phyloP scores from a whole-genome alignment of 1,140 invertebrate genomes.

The Apocrypta bakeri region DNA sequence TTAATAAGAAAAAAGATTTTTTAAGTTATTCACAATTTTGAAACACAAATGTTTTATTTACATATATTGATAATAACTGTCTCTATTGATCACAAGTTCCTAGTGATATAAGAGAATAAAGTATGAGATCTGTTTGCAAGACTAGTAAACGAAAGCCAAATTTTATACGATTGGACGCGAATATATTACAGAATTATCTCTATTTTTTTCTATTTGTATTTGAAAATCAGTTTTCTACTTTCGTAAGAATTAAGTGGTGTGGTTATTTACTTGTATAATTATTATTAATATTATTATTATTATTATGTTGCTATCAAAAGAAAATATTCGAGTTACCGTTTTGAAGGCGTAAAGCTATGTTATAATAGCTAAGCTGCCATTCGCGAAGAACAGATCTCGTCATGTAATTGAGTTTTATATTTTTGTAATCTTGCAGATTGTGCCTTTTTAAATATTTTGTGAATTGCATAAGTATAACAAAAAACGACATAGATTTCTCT shows the following conservation, averaged over 20 bases:
- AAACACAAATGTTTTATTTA: slow-evolving; percentile 38
- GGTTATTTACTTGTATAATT: slow-evolving; percentile 41
- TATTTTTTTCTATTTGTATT: background rate
- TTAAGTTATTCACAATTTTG: background rate
- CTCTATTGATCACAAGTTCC: slow-evolving; percentile 48
- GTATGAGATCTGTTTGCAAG: slow-evolving; percentile 50
- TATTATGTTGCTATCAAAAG: slow-evolving; percentile 12
- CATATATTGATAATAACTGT: slow-evolving; percentile 36
- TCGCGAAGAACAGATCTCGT: slow-evolving; percentile 47
- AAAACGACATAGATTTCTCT: slow-evolving; percentile 18
- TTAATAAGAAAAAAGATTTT: slow-evolving; percentile 13
- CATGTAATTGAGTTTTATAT: slow-evolving; percentile 50
- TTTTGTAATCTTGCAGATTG: slow-evolving; percentile 52
- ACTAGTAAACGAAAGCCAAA: slow-evolving; percentile 14
- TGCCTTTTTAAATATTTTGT: slow-evolving; percentile 52
- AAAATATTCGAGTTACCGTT: slow-evolving; percentile 35
- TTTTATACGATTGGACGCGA: slow-evolving; percentile 21
- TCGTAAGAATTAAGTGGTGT: slow-evolving; percentile 40
- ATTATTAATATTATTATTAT: slow-evolving; percentile 25
- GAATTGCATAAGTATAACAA: slow-evolving; percentile 24
- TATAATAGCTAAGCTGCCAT: slow-evolving; percentile 46
- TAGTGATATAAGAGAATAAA: slow-evolving; percentile 42
- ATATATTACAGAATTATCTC: slow-evolving; percentile 27
- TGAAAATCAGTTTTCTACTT: slow-evolving; percentile 24
- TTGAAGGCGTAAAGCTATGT: slow-evolving; percentile 44